phyloP scores from a whole-genome alignment of 2,888 invertebrate species.

The Chrysolina oricalcia region DNA sequence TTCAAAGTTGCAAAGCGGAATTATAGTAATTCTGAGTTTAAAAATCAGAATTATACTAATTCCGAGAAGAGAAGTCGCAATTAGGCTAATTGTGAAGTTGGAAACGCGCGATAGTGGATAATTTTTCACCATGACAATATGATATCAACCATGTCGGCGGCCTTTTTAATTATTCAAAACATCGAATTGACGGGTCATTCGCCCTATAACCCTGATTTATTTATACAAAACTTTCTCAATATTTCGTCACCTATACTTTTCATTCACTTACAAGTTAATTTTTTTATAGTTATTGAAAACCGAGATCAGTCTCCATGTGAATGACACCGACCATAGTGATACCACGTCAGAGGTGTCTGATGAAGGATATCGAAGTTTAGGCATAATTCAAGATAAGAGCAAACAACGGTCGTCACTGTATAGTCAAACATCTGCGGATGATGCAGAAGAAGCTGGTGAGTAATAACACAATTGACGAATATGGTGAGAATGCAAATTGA shows the following conservation, averaged over 20 bases:
- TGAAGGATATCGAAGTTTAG: slow-evolving; percentile 88
- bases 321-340: slow-evolving; percentile 74
- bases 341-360: slow-evolving; percentile 90
- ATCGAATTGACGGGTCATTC: too few species aligned
- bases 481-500: too few species aligned
- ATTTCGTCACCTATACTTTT: not conserved
- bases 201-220: not conserved
- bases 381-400: slow-evolving; percentile 76
- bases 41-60: too few species aligned
- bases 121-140: too few species aligned
- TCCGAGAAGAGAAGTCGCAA: too few species aligned
- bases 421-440: slow-evolving; percentile 83
- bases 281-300: slow-evolving; percentile 68
- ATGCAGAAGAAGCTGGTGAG: slow-evolving; percentile 82
- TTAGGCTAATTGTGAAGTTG: too few species aligned
- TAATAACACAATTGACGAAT: slow-evolving; percentile 28
- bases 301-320: slow-evolving; percentile 69
- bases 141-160: too few species aligned
- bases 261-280: not conserved
- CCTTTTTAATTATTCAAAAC: too few species aligned
- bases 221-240: not conserved
- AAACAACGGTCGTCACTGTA: slow-evolving; percentile 79
- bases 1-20: too few species aligned
- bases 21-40: too few species aligned
- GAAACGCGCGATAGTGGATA: too few species aligned